These are phyloP conservation scores for Rhinolophus sinicus DNA, from an alignment of 2,113 vertebrate genomes.

Conservation along the genomic window DNA sequence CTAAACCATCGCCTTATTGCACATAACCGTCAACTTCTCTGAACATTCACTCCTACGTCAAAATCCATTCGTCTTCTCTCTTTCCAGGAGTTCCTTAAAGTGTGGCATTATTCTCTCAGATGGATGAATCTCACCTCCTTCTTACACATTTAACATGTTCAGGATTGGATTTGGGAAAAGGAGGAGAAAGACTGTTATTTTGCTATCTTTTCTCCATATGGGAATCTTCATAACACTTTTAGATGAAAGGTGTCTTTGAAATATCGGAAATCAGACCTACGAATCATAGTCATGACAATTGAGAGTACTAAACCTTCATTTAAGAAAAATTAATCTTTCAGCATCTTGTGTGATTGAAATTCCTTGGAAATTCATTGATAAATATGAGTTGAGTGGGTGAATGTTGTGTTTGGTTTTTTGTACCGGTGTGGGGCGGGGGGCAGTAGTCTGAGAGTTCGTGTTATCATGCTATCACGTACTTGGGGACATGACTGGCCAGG, in stretches of 20 bases:
- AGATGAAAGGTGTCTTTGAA: background rate
- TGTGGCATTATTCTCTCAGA: background rate
- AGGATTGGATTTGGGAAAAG: background rate
- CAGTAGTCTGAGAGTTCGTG: background rate
- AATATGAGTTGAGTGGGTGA: background rate
- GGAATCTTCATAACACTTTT: background rate
- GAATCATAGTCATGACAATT: background rate
- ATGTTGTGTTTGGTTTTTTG: background rate
- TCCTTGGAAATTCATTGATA: background rate
- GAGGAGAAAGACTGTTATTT: background rate
- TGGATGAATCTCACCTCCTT: background rate
- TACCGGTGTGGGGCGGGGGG: rapidly evolving
- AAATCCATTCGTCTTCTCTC: background rate
- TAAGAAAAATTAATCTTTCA: background rate
- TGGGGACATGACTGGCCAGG: background rate
- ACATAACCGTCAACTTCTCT: background rate
- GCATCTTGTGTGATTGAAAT: background rate
- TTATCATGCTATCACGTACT: background rate
- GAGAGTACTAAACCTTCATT: background rate
- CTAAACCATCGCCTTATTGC: background rate
- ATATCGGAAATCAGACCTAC: background rate
- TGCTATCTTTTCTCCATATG: background rate
- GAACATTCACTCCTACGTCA: background rate
- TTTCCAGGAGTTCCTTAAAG: background rate
- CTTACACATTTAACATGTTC: background rate